Percentiles rank a stretch among this genome's conserved stretches.
Evolutionary conservation across 2,113 vertebrate genomes (phyloP).

Genomic region (Podilymbus podiceps): DNA sequence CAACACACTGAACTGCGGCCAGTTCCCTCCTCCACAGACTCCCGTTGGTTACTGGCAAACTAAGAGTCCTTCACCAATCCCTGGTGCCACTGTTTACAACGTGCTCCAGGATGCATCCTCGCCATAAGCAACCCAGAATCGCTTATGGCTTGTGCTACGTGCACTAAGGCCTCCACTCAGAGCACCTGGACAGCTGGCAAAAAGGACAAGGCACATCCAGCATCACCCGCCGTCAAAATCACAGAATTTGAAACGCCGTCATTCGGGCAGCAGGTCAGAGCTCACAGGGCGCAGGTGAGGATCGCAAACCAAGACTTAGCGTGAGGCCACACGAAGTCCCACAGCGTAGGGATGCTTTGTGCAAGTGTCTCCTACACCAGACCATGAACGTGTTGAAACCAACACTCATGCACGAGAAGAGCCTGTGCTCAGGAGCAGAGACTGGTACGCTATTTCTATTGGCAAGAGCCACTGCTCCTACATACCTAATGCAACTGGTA

Average conservation of each 20-base stretch:
- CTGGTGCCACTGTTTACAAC: rapidly evolving
- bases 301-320: background rate
- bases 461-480: background rate
- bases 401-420: rapidly evolving
- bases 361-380: rapidly evolving
- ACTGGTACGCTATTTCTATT: rapidly evolving
- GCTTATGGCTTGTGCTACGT: rapidly evolving
- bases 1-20: background rate
- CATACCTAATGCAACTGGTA: rapidly evolving
- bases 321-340: rapidly evolving
- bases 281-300: background rate
- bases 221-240: background rate
- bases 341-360: rapidly evolving
- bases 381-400: rapidly evolving
- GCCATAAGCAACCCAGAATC: background rate
- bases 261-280: background rate
- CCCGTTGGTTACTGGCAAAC: background rate
- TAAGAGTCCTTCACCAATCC: background rate
- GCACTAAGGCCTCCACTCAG: background rate
- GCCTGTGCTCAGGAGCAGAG: background rate
- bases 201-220: background rate
- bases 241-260: background rate
- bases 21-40: background rate
- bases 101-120: background rate
- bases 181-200: background rate